Base-by-base conservation (phyloP, 2,888 invertebrate genomes). In the Lysandra coridon region DNA sequence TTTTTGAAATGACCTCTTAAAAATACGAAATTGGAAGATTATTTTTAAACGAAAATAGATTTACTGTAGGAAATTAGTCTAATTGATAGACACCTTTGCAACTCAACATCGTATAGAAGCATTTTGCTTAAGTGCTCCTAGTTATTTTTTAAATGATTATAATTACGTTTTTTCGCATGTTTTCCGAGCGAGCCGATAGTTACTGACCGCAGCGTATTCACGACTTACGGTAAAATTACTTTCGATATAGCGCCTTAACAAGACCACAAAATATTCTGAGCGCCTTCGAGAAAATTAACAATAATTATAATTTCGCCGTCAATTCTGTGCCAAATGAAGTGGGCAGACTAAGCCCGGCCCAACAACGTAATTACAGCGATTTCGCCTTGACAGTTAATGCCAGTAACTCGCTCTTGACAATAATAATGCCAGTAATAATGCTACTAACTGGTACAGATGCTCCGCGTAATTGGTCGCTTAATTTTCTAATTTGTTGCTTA, bases 341-440 rank as follows among this genome's bases (percentile, higher is more conserved):
- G 81, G 79, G 81, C 81, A 78, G 80, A 78, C 81, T 81, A 81
- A 82, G 81, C 80, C 73, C 80, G 78, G 80, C 81, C 82, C 82
- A 82, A 81, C 81, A 80, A 80, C 81, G 82, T 85, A 85, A 85
- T 85, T 85, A 85, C 83, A 82, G 81, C 83, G 83, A 83, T 83
- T 84, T 81, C 78, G 80, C 80, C 73, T 80, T 82, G 83, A 83
- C 83, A 80, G 83, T 81, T 83, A 82, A 82, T 82, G 82, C 82
- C 81, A 79, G 69, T 80, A 69, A 37, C 69, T 69, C 69, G 69
- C 69, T 81, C 73, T 80, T 82, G 83, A 83, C 83, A 80, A 82
- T 81, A 82, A 83, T 83, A 82, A 82, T 82, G 81, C 82, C 81
- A 80, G 81, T 80, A 80, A 83, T 62, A 62, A 62, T 62, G 64